Evolutionary conservation across 1,140 invertebrate species (phyloP), one percentile per base, ranked within the genome.

Genomic region (Nomia melanderi): DNA sequence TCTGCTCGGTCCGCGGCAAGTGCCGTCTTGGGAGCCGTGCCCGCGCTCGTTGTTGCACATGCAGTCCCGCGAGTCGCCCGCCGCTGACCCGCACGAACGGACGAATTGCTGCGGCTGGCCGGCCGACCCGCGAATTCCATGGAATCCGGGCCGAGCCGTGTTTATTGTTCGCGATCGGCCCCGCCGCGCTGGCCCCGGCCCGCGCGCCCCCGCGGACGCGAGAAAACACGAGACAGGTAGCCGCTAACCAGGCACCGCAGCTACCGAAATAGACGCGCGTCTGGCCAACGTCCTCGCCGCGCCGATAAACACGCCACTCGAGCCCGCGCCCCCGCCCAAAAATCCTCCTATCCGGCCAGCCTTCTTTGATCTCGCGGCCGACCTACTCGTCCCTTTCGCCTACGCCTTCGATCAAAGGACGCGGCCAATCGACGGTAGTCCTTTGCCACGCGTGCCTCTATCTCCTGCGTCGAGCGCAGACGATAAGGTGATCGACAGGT

Each of bases 211-310:
- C 23, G 17, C 14, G 25, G 54, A 77, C 54, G 47, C 75, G 66
- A 33, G 65, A 71, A 57, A 64, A 69, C 54, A 75, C 50, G 77
- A 59, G 82, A 82, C 85, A 87, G 85, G 85, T 84, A 84, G 70
- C 41, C 17, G 36, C 20, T 59, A 67, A 36, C 36, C 27, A 53
- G 33, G 9, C 20, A 17, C 12, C 14, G 50, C 41, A 20, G 31
- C 0, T 20, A 65, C 81, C 41, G 81, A 87, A 87, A 87, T 87
- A 87, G 72, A 85, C 50, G 5, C 60, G 79, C 84, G 82, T 87
- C 84, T 88, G 87, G 82, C 69, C 77, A 88, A 83, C 79, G 75
- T 88, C 84, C 79, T 66, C 33, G 59, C 57, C 50, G 25, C 29
- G 17, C 70, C 54, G 84, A 86, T 86, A 86, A 86, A 86, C 84